phyloP scores from a whole-genome alignment of 2,797 vertebrate species.

The Poeciliopsis paucimaculata region DNA sequence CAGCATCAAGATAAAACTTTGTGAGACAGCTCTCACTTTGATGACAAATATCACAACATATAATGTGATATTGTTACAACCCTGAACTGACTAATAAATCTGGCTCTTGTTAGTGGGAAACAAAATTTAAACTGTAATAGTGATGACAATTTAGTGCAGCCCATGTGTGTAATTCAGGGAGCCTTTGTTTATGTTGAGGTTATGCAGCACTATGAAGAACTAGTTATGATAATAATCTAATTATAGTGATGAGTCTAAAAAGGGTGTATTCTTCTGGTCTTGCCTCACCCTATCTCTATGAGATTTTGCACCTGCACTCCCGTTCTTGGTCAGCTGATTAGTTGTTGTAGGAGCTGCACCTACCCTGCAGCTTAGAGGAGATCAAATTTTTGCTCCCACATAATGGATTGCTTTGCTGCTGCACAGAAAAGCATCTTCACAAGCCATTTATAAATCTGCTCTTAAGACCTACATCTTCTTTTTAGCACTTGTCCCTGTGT shows the following conservation, averaged over 20 bases:
- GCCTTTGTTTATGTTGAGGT: constrained; percentile 14
- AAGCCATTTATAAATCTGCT: background rate
- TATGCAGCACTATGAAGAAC: constrained; percentile 2
- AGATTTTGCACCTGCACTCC: background rate
- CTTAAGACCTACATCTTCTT: background rate
- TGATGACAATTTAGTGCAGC: constrained; percentile 6
- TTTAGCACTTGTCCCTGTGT: background rate
- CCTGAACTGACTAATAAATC: background rate
- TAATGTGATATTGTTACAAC: background rate
- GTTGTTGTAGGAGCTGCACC: background rate
- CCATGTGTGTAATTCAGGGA: background rate
- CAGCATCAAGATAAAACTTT: background rate
- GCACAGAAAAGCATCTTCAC: background rate
- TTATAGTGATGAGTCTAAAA: background rate
- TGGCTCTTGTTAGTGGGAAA: background rate
- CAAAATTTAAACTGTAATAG: background rate
- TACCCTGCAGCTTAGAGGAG: background rate
- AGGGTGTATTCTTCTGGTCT: background rate
- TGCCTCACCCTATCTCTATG: background rate
- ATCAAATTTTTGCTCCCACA: background rate
- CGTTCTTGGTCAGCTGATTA: background rate
- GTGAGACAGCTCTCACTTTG: background rate
- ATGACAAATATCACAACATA: background rate
- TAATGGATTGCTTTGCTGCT: background rate
- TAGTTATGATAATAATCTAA: background rate